Conservation (phyloP, 1,140 invertebrate genomes). For the Linepithema humile region DNA sequence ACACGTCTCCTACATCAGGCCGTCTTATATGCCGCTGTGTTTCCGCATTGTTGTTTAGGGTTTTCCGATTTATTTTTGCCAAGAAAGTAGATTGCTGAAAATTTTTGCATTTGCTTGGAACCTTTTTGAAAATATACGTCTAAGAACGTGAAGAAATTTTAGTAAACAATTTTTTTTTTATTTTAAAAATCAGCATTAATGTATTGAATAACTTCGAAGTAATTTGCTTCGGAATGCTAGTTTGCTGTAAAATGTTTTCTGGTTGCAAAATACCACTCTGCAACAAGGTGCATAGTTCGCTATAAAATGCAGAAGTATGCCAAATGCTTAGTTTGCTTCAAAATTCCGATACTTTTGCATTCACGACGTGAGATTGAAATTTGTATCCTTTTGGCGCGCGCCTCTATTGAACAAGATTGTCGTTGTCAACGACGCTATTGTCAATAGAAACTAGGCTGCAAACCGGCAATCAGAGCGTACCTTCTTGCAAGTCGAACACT, state of each 20-base stretch:
- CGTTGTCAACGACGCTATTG: conserved; percentile 62
- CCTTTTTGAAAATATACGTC: not conserved
- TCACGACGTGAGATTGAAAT: conserved; percentile 13
- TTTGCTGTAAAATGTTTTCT: not conserved
- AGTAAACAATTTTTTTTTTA: not conserved
- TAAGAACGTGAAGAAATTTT: not conserved
- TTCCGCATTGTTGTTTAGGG: conserved; percentile 10
- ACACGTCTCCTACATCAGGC: not conserved
- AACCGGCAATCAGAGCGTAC: conserved; percentile 68
- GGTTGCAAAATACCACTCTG: not conserved
- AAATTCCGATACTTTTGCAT: not conserved
- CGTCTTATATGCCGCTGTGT: no score
- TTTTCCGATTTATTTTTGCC: not conserved
- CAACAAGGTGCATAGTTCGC: not conserved
- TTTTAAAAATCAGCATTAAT: not conserved
- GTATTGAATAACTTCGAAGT: not conserved
- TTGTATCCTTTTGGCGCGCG: not conserved
- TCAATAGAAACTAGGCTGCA: conserved; percentile 66
- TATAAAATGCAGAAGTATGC: not conserved
- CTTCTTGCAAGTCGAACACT: conserved; percentile 53
- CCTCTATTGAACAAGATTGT: conserved; percentile 25
- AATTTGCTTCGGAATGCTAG: not conserved
- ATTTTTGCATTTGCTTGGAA: not conserved
- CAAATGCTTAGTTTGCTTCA: not conserved
- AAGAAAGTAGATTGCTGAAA: not conserved